A percentile compares a stretch with the other conserved stretches of the same genome.
phyloP scores from a whole-genome alignment of 2,797 vertebrate species.

The Argentina silus region DNA sequence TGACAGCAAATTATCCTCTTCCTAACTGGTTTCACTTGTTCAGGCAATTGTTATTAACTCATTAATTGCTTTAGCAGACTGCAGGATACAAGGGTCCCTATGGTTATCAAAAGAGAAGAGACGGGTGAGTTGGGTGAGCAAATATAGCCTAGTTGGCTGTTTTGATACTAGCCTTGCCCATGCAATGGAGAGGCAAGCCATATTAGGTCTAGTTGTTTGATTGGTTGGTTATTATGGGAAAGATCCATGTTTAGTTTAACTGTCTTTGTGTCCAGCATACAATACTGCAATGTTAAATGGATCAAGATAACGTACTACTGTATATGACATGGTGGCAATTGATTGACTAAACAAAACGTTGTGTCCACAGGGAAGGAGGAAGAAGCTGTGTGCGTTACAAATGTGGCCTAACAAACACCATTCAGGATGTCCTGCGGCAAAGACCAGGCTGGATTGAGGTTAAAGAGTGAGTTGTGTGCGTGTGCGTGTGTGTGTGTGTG shows the following conservation, averaged over 20 bases:
- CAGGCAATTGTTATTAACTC: background rate
- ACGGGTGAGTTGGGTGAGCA: conserved; percentile 62
- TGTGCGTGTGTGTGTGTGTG: background rate
- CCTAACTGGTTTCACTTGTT: background rate
- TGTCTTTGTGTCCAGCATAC: too few relatives aligned
- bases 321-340: too few relatives aligned
- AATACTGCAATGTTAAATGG: too few relatives aligned
- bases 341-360: background rate
- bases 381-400: conserved; percentile 82
- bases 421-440: conserved; percentile 83
- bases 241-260: too few relatives aligned
- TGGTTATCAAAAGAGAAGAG: conserved; percentile 63
- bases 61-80: conserved; percentile 51
- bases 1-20: background rate
- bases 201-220: too few relatives aligned
- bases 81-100: conserved; percentile 56
- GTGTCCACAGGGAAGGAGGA: conserved; percentile 71
- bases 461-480: conserved; percentile 80
- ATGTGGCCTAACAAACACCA: conserved; percentile 81
- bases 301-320: too few relatives aligned
- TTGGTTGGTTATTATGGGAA: too few relatives aligned
- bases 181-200: too few relatives aligned
- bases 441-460: conserved; percentile 89
- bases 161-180: too few relatives aligned
- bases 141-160: background rate